phyloP scores from a whole-genome alignment of 2,113 vertebrate genomes.

The Siphamia tubifer region DNA sequence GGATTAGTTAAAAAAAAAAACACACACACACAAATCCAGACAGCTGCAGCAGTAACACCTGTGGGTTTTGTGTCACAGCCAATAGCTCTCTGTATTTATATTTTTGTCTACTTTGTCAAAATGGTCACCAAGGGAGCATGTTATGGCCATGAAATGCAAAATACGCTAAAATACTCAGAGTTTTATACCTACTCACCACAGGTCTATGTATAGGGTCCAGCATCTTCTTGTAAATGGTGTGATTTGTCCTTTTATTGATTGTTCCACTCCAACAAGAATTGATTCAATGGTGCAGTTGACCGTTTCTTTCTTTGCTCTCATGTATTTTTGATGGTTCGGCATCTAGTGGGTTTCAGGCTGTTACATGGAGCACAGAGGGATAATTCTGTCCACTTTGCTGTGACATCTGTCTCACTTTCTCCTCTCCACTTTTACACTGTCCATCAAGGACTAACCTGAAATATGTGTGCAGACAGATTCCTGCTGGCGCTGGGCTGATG shows the following conservation, averaged over 20 bases:
- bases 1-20: not conserved
- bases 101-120: not conserved
- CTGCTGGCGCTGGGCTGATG: not conserved
- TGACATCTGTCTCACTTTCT: not conserved
- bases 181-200: not conserved
- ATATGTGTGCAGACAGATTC: not conserved
- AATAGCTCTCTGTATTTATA: not conserved
- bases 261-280: conserved; percentile 18
- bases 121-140: not conserved
- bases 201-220: not conserved
- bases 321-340: conserved; percentile 30
- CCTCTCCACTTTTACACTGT: not conserved
- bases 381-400: conserved; percentile 14
- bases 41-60: not conserved
- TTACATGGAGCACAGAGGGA: conserved; percentile 7
- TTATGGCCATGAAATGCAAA: not conserved
- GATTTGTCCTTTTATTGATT: conserved; percentile 46
- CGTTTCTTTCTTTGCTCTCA: conserved; percentile 22
- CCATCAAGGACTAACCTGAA: not conserved
- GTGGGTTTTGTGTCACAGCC: not conserved
- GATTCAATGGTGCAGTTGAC: conserved; percentile 25
- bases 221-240: conserved; percentile 10
- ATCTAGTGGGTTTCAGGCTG: not conserved
- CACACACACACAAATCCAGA: not conserved
- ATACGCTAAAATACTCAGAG: not conserved